Evolutionary conservation across 2,797 vertebrate genomes (phyloP), one percentile per base, ranked within the genome.

Genomic region (Leptatherina wallacei): DNA sequence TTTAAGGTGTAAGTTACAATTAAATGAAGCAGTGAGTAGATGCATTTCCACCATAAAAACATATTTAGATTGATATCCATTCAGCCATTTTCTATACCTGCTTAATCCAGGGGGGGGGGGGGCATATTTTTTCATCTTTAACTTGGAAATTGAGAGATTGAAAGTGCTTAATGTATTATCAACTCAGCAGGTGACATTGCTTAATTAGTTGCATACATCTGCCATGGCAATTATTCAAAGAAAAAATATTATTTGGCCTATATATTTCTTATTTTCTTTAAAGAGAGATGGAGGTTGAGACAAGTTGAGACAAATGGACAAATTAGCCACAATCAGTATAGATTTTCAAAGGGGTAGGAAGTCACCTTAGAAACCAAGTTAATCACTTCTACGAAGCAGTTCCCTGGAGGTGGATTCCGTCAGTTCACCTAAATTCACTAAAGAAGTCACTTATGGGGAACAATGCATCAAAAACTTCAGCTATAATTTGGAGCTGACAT

Each of bases 201-300:
- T 61, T 55, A n/a, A 69, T 60, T 55, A 59, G 35, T 69, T 61
- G 32, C 42, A 69, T 54, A 18, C 22, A 42, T 36, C 64, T 16
- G 3, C 35, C 58, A 57, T 67, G 42, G n/a, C 60, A 47, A 64
- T 69, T 22, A 54, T 70, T 72, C 38, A 73, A 60, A 68, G 33
- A 36, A 24, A 62, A 51, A 10, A 49, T 33, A 70, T 64, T 30
- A 32, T 20, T 44, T 42, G 8, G 16, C 5, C 16, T 3, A 10
- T 35, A 8, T 35, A 35, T 6, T n/a, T n/a, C n/a, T n/a, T n/a
- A n/a, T 27, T 27, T 27, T 27, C 2, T 27, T 27, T 27, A 27
- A 27, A 27, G 24, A 27, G 24, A 27, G 24, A 27, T 27, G 24
- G 24, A 35, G 44, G 20, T 20, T n/a, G 14, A 27, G 20, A 44